These are phyloP conservation scores for Rhopalosiphum maidis DNA, from an alignment of 1,140 invertebrate genomes.

Conservation along the genomic window DNA sequence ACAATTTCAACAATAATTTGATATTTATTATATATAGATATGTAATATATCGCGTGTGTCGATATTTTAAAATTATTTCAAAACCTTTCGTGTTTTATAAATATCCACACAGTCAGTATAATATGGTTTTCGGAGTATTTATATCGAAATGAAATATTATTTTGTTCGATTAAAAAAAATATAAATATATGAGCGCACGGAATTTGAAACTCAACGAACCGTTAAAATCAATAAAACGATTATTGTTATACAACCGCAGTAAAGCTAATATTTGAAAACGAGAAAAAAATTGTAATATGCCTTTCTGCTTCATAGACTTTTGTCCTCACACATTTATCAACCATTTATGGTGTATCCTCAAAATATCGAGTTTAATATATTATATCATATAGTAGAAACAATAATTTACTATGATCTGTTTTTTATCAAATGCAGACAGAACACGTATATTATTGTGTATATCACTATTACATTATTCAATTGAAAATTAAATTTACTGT, in stretches of 20 bases:
- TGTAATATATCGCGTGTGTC: background rate
- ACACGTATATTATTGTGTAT: background rate
- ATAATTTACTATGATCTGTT: background rate
- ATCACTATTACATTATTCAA: background rate
- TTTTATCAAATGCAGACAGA: background rate
- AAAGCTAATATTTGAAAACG: background rate
- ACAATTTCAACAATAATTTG: background rate
- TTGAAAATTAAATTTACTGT: background rate
- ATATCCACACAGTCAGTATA: background rate
- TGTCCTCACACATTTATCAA: background rate
- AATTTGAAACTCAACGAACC: background rate
- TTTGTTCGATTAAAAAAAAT: background rate
- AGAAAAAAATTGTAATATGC: background rate
- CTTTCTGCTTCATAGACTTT: background rate
- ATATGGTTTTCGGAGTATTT: background rate
- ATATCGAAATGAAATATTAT: background rate
- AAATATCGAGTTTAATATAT: background rate
- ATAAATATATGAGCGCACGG: background rate
- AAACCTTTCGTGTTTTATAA: background rate
- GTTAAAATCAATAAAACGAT: slow-evolving; percentile 1
- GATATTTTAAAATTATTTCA: background rate
- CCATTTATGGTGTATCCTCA: background rate
- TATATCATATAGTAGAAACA: background rate
- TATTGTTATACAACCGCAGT: background rate
- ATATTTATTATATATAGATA: background rate